Percentiles rank a stretch among this genome's conserved stretches.
Evolutionary conservation across 2,113 vertebrate species (phyloP).

Genomic region (Cyanoderma ruficeps): DNA sequence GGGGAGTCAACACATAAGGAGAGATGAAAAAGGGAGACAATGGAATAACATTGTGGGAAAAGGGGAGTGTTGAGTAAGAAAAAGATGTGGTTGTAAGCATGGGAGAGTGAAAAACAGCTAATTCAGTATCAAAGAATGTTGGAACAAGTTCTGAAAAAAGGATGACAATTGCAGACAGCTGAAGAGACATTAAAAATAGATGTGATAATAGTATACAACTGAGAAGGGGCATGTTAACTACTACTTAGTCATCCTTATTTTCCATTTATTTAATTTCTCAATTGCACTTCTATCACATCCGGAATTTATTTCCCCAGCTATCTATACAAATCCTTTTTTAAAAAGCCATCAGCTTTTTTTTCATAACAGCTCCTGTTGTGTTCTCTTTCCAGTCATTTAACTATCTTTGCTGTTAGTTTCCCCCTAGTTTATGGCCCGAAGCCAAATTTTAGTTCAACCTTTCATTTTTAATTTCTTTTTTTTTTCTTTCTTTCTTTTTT

Average conservation of each 20-base stretch:
- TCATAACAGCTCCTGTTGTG: slow-evolving; percentile 37
- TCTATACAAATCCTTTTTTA: slow-evolving; percentile 55
- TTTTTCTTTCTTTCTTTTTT: not conserved
- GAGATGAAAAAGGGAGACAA: slow-evolving; percentile 65
- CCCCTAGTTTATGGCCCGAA: slow-evolving; percentile 45
- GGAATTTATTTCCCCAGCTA: slow-evolving; percentile 54
- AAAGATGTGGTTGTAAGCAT: slow-evolving; percentile 52
- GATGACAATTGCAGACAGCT: slow-evolving; percentile 57
- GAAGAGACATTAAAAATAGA: slow-evolving; percentile 67
- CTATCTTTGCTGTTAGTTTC: slow-evolving; percentile 52
- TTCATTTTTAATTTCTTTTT: slow-evolving; percentile 43
- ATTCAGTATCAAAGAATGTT: slow-evolving; percentile 52
- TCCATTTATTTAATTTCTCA: slow-evolving; percentile 68
- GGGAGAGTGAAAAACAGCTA: slow-evolving; percentile 40
- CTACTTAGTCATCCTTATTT: slow-evolving; percentile 70
- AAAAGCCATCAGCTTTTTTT: slow-evolving; percentile 30
- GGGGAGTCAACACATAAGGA: slow-evolving; percentile 51
- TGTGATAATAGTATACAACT: slow-evolving; percentile 65
- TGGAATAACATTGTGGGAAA: slow-evolving; percentile 48
- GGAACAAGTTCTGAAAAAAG: slow-evolving; percentile 51
- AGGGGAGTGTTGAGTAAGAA: slow-evolving; percentile 59
- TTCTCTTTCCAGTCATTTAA: slow-evolving; percentile 55
- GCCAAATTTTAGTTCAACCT: slow-evolving; percentile 53
- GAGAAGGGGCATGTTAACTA: slow-evolving; percentile 65
- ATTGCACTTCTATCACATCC: slow-evolving; percentile 43